Base-by-base conservation (phyloP, 2,888 invertebrate species). In the Lasioglossum oenotherae region DNA sequence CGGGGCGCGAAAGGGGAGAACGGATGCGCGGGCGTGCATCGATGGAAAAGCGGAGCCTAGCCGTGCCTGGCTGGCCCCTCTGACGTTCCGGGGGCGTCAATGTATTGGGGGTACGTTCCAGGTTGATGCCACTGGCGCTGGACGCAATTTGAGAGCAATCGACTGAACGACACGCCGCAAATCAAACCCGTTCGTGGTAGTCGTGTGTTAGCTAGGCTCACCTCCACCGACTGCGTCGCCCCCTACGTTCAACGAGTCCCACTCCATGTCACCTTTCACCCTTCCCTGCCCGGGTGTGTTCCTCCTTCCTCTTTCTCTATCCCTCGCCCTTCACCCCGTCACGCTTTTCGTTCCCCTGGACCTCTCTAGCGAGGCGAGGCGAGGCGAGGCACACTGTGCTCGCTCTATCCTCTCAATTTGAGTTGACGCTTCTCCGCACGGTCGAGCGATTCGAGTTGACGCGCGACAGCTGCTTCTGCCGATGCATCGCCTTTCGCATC, bases 131-230 rank as follows among this genome's bases (percentile, higher is more conserved):
- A 89, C 86, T 86, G 87, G 92, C 88, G 90, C 91, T 91, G 92
- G 91, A 92, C 92, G 94, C 94, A 94, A 95, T 94, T 94, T 93
- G 93, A 93, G 93, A 93, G 94, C 94, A 94, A 94, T 94, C 93
- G 94, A 94, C 93, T 93, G 94, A 94, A 94, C 94, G 94, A 94
- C 94, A 93, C 92, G 94, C 94, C 93, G 93, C 95, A 95, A 95
- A 95, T 95, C 94, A 94, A 94, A 94, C 92, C 91, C 91, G 90
- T 88, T 90, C 87, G 91, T 92, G 84, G 89, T 89, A 87, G 83
- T 82, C 87, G 86, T 85, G 88, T 87, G 88, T 84, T 82, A 82
- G 84, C 84, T 78, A 16, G 73, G 74, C 81, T 78, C 83, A 76
- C 81, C 84, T 87, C 88, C 83, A 78, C 85, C 87, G 82, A 81